A percentile compares a stretch with the other conserved stretches of the same genome.
Evolutionary conservation across 2,888 invertebrate species (phyloP).

Genomic region (Andrena bucephala): DNA sequence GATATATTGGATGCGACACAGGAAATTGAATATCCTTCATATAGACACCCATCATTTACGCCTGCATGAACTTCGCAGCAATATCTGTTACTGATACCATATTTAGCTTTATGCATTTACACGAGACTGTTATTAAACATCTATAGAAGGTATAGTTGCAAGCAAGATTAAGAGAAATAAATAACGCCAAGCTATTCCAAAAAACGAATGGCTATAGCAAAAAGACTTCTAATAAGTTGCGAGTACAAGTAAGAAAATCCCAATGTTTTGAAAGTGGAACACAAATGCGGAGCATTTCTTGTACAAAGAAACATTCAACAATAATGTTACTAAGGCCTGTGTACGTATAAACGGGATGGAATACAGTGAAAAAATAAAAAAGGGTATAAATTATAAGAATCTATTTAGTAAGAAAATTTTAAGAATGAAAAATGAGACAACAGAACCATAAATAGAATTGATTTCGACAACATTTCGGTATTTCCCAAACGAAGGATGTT

Average conservation of each 20-base stretch:
- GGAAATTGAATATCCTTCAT: slow-evolving; percentile 70
- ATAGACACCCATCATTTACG: slow-evolving; percentile 65
- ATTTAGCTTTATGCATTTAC: slow-evolving; percentile 37
- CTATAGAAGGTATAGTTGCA: background rate
- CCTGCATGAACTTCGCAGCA: slow-evolving; percentile 61
- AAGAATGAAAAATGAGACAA: background rate
- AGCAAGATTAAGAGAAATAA: background rate
- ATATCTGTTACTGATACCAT: slow-evolving; percentile 59
- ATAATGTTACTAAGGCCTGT: no score
- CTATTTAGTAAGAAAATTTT: no score
- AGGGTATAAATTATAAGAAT: background rate
- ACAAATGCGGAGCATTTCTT: no score
- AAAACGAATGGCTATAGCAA: background rate
- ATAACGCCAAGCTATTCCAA: no score
- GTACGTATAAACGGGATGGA: no score
- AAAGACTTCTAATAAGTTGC: background rate
- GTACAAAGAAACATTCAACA: no score
- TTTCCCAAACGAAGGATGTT: slow-evolving; percentile 8
- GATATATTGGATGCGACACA: slow-evolving; percentile 59
- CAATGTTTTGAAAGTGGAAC: no score
- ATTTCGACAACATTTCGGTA: background rate
- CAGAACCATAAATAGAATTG: background rate
- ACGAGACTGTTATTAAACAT: background rate
- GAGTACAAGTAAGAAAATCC: no score
- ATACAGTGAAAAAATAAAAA: no score